Conservation (phyloP, 2,797 vertebrate genomes). For the Hyperoplus lanceolatus region DNA sequence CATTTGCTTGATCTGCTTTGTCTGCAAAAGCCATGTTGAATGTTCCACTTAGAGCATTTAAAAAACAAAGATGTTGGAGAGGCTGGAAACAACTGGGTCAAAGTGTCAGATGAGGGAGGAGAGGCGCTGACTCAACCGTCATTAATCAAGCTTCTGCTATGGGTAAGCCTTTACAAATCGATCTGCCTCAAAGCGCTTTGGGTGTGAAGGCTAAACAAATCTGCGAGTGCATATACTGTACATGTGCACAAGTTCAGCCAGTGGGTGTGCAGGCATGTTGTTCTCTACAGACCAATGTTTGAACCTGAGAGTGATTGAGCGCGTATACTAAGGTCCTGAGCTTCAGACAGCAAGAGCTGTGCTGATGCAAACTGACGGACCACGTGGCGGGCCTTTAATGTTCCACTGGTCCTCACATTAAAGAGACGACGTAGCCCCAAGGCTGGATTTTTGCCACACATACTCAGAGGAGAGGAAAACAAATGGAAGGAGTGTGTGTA, state of each 20-base stretch:
- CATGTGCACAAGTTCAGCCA: slow-evolving; percentile 56
- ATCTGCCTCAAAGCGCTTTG: slow-evolving; percentile 52
- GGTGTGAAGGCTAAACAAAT: slow-evolving; percentile 55
- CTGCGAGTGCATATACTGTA: slow-evolving; percentile 34
- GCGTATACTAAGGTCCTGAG: slow-evolving; percentile 37
- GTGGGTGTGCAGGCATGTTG: slow-evolving; percentile 49
- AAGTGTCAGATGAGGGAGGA: slow-evolving; percentile 33
- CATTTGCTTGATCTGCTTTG: slow-evolving; percentile 41
- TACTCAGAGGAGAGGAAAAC: slow-evolving; percentile 49
- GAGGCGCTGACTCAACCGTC: slow-evolving; percentile 43
- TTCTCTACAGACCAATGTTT: slow-evolving; percentile 40
- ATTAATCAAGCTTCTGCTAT: slow-evolving; percentile 57
- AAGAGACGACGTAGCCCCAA: slow-evolving; percentile 76
- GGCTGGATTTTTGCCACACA: slow-evolving; percentile 69
- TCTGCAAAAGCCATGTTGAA: slow-evolving; percentile 45
- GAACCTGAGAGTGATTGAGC: slow-evolving; percentile 53
- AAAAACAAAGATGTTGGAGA: slow-evolving; percentile 35
- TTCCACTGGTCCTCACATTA: slow-evolving; percentile 81
- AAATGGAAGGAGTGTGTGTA: slow-evolving; percentile 30
- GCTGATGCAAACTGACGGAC: slow-evolving; percentile 83
- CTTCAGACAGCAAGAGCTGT: slow-evolving; percentile 54
- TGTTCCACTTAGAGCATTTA: slow-evolving; percentile 30
- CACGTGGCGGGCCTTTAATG: slow-evolving; percentile 81
- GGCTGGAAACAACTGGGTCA: slow-evolving; percentile 40
- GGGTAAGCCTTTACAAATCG: slow-evolving; percentile 65